Percentiles rank a stretch among this genome's conserved stretches.
phyloP scores from a whole-genome alignment of 2,888 invertebrate genomes.

The Petrophora chlorosata region DNA sequence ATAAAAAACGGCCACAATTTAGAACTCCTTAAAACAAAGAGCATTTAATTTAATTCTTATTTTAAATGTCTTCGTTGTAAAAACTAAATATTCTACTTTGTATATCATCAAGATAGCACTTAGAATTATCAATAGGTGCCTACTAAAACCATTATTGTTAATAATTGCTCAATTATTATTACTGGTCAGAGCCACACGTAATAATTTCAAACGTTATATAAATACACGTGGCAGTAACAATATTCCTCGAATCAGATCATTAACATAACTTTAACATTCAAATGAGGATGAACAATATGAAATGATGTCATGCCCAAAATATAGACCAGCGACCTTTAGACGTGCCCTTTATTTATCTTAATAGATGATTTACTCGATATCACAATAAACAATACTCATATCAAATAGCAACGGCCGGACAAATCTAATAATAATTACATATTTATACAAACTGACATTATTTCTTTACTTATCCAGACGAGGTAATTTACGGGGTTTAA shows the following conservation, averaged over 20 bases:
- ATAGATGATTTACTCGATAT: slow-evolving; percentile 9
- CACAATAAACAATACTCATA: background rate
- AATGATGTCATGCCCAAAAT: slow-evolving; percentile 24
- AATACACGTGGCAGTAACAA: background rate
- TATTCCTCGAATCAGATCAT: background rate
- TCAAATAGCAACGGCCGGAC: background rate
- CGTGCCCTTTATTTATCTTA: slow-evolving; percentile 21
- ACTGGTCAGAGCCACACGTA: no score
- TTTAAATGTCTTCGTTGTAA: no score
- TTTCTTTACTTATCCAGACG: slow-evolving; percentile 6
- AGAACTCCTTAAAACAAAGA: slow-evolving; percentile 3
- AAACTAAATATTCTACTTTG: no score
- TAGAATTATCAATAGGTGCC: no score
- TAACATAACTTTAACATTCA: background rate
- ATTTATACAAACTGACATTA: background rate
- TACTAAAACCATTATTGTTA: background rate
- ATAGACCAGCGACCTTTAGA: slow-evolving; percentile 13
- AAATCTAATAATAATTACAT: background rate
- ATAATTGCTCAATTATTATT: background rate
- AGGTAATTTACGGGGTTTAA: slow-evolving; percentile 34
- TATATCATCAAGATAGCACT: no score
- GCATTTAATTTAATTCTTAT: background rate
- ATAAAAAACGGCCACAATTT: slow-evolving; percentile 21
- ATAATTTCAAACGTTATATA: background rate
- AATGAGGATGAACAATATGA: background rate